Conservation (phyloP, 2,113 vertebrate species). For the Petromus typicus region DNA sequence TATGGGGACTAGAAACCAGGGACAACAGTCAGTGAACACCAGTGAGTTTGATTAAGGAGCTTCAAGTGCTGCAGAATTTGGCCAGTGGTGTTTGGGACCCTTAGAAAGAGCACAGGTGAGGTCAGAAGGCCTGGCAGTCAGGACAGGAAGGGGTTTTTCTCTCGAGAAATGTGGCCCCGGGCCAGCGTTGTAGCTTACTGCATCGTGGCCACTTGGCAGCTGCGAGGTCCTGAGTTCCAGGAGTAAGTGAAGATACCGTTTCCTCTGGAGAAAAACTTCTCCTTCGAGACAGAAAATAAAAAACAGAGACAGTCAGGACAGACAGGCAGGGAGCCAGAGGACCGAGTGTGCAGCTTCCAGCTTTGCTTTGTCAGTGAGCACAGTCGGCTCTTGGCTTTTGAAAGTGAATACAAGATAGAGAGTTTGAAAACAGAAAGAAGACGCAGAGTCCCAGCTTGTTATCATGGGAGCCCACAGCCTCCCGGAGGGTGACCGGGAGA, state of each 20-base stretch:
- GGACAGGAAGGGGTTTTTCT: not conserved
- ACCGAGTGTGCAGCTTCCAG: not conserved
- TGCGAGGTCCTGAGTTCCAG: not conserved
- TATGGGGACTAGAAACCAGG: not conserved
- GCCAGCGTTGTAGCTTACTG: too few species aligned
- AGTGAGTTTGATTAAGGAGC: not conserved
- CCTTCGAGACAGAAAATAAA: not conserved
- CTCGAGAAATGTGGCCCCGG: not conserved
- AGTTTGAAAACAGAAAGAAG: not conserved
- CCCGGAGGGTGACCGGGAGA: too few species aligned
- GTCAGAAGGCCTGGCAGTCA: constrained; percentile 1
- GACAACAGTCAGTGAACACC: too few species aligned
- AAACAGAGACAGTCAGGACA: not conserved
- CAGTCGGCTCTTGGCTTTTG: not conserved
- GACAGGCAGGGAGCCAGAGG: not conserved
- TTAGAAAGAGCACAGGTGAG: not conserved
- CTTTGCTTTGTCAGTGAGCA: not conserved
- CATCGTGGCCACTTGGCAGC: too few species aligned
- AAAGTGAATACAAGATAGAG: not conserved
- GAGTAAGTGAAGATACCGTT: not conserved
- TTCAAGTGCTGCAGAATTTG: not conserved
- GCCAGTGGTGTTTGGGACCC: not conserved
- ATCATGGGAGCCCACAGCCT: constrained; percentile 5
- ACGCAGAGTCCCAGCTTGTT: constrained; percentile 5
- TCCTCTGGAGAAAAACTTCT: not conserved